phyloP scores from a whole-genome alignment of 2,797 vertebrate species.

The Nannoperca australis region DNA sequence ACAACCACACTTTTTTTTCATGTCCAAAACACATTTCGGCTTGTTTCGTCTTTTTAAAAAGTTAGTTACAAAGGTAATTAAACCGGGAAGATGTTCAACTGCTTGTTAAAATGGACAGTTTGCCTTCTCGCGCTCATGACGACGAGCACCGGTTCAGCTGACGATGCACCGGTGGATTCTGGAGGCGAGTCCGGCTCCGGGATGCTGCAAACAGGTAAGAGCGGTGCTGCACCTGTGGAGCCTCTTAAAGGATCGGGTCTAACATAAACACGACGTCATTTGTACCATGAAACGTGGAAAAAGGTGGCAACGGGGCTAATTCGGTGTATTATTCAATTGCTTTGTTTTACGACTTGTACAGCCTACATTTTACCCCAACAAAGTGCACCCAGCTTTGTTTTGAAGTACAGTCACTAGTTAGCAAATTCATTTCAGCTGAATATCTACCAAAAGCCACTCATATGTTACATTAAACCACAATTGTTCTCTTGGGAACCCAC shows the following conservation, averaged over 20 bases:
- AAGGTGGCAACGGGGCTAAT: background rate
- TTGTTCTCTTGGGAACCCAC: background rate
- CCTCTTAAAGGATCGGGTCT: rapidly evolving
- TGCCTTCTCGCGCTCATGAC: slow-evolving; percentile 52
- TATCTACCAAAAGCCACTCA: background rate
- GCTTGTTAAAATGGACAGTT: slow-evolving; percentile 51
- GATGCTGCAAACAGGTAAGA: slow-evolving; percentile 78
- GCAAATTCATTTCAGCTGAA: background rate
- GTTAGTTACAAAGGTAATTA: background rate
- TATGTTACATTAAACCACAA: background rate
- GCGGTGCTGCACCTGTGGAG: slow-evolving; percentile 22
- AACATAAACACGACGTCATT: background rate
- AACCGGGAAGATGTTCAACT: slow-evolving; percentile 56
- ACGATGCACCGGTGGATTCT: slow-evolving; percentile 36
- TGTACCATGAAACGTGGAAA: background rate
- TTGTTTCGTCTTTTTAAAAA: slow-evolving; percentile 2
- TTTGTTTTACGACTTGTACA: background rate
- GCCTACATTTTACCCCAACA: too few species aligned
- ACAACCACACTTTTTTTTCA: background rate
- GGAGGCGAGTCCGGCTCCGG: slow-evolving; percentile 82
- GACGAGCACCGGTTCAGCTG: slow-evolving; percentile 32
- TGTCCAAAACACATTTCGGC: background rate
- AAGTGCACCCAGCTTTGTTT: background rate
- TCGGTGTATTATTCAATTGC: background rate
- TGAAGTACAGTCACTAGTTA: background rate